Evolutionary conservation across 2,113 vertebrate genomes (phyloP).

Genomic region (Miniopterus natalensis): DNA sequence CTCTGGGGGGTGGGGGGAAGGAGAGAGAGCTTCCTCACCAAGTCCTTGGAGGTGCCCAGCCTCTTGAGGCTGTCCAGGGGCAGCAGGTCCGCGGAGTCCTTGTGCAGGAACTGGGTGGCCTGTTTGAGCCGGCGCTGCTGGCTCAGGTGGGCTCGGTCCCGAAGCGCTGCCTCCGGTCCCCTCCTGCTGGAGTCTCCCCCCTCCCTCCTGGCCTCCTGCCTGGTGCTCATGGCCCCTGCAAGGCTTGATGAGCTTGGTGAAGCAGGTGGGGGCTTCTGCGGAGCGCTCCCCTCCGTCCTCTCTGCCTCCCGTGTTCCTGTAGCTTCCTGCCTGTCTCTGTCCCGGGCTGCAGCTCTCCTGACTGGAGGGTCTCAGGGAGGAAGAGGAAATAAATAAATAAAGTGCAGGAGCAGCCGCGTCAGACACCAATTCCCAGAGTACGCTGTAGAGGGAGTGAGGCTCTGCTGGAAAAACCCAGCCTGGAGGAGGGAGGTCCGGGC

Average conservation of each 20-base stretch:
- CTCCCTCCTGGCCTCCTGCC: slow-evolving; percentile 32
- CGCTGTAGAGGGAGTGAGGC: slow-evolving; percentile 72
- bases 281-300: background rate
- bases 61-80: slow-evolving; percentile 96
- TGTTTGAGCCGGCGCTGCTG: slow-evolving; percentile 96
- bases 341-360: slow-evolving; percentile 68
- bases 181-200: slow-evolving; percentile 84
- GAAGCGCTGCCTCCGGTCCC: slow-evolving; percentile 90
- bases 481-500: slow-evolving; percentile 55
- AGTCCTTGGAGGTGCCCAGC: slow-evolving; percentile 96
- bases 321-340: background rate
- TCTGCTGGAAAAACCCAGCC: slow-evolving; percentile 85
- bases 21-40: slow-evolving; percentile 91
- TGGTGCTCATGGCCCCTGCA: slow-evolving; percentile 50
- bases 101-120: slow-evolving; percentile 96
- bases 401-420: slow-evolving; percentile 76
- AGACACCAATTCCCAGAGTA: slow-evolving; percentile 81
- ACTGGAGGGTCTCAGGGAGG: slow-evolving; percentile 70
- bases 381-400: slow-evolving; percentile 62
- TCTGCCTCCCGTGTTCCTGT: slow-evolving; percentile 63
- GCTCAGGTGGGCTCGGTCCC: slow-evolving; percentile 93
- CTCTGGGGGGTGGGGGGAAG: background rate
- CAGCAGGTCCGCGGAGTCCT: slow-evolving; percentile 98
- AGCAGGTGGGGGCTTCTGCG: background rate
- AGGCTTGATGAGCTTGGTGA: background rate